These are phyloP conservation scores for Aphrophora alni DNA, from an alignment of 2,888 invertebrate species.

Conservation along the genomic window DNA sequence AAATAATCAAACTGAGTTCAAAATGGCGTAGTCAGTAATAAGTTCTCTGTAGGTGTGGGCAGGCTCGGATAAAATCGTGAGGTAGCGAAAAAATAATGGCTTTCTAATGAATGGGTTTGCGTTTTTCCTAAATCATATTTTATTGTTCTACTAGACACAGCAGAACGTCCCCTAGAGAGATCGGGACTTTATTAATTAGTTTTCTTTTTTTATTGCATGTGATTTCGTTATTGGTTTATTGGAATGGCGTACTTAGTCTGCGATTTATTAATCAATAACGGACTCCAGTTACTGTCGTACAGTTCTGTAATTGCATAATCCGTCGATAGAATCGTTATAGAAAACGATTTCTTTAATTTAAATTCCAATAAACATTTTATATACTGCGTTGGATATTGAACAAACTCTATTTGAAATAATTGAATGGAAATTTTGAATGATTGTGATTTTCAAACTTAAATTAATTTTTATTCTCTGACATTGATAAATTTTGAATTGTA, in stretches of 20 bases:
- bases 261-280: not conserved
- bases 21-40: slow-evolving; percentile 5
- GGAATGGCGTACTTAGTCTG: not conserved
- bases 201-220: slow-evolving; percentile 2
- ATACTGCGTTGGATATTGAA: too few relatives aligned
- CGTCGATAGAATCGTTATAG: not conserved
- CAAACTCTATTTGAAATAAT: too few relatives aligned
- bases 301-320: not conserved
- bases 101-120: slow-evolving; percentile 38
- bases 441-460: too few relatives aligned
- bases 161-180: not conserved
- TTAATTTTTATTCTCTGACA: too few relatives aligned
- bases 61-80: slow-evolving; percentile 17
- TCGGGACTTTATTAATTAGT: not conserved
- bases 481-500: too few relatives aligned
- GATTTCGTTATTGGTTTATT: not conserved
- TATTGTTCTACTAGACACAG: slow-evolving; percentile 22
- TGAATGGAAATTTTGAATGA: too few relatives aligned
- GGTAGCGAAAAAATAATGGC: slow-evolving; percentile 41
- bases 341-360: not conserved
- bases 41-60: not conserved
- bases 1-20: not conserved
- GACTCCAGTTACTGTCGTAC: not conserved
- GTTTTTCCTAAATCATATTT: slow-evolving; percentile 37
- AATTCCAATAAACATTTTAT: not conserved